Evolutionary conservation across 2,888 invertebrate genomes (phyloP), one percentile per base, ranked within the genome.

Genomic region (Heliconius hortense): DNA sequence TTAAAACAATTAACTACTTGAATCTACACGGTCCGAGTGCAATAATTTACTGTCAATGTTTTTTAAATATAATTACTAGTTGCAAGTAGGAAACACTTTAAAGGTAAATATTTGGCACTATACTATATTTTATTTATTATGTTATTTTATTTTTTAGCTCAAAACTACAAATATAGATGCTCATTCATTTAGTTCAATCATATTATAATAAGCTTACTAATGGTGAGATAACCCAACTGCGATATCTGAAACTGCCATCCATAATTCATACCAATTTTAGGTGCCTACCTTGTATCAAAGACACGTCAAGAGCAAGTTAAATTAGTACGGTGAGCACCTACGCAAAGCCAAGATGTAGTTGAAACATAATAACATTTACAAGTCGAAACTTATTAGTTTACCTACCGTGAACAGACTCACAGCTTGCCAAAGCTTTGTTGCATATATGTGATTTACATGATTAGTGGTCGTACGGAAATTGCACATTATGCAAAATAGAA

Each of bases 401-500:
- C 71, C 39, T 31, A 43, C 71, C 2, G 28, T 69, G 64, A 64
- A 74, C 56, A 56, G 69, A 69, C 28, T 69, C 56, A 24, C 31
- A 31, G 35, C 31, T 69, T 69, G 24, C 69, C 69, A 69, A 31
- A 74, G 56, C 74, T 74, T 70, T 69, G 21, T 64, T 56, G 63
- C 8, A 62, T 35, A 31, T 53, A 31, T 53, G n/a, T 53, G 35
- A 74, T 64, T 56, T 70, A 63, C 70, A 70, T 74, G 64, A 70
- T 74, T 74, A 74, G 62, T 35, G 35, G 71, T 26, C 39, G 71
- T 39, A 60, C 60, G 71, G 71, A 60, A 71, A 60, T 71, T 60
- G 60, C 71, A 71, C 26, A 71, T 69, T 69, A 71, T 71, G 59
- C 71, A 71, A 71, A 71, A 71, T 71, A 39, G 71, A n/a, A 39